Conservation (phyloP, 2,888 invertebrate genomes). For the Calameuta idolon region DNA sequence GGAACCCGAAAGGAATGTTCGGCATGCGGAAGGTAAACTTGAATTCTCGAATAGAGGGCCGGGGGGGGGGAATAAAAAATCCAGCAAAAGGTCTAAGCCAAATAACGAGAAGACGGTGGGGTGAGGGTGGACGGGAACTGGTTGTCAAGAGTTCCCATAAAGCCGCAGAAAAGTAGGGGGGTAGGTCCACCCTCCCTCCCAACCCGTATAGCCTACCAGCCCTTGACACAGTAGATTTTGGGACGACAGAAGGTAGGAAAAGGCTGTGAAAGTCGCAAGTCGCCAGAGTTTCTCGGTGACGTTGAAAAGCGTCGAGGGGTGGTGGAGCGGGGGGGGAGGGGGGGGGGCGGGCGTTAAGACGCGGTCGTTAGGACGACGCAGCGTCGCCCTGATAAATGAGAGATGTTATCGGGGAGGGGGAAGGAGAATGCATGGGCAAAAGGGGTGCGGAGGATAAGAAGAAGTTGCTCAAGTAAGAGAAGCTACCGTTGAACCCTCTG, state of each 20-base stretch:
- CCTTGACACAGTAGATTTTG: neutral
- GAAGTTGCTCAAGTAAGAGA: neutral
- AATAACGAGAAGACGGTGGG: neutral
- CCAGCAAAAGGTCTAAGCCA: neutral
- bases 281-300: neutral
- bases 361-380: conserved; percentile 42
- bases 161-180: neutral
- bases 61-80: neutral
- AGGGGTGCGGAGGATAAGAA: conserved; percentile 17
- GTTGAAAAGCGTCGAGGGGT: neutral
- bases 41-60: neutral
- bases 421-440: conserved; percentile 28
- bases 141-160: neutral
- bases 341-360: conserved; percentile 38
- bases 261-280: neutral
- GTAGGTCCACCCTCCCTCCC: neutral
- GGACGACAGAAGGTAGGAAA: neutral
- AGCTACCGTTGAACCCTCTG: no score
- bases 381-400: conserved; percentile 47
- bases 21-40: neutral
- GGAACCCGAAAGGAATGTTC: neutral
- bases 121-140: neutral
- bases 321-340: conserved; percentile 15
- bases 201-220: neutral
- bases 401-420: conserved; percentile 45